Base-by-base conservation (phyloP, 2,888 invertebrate species). In the Drosophila eohydei region DNA sequence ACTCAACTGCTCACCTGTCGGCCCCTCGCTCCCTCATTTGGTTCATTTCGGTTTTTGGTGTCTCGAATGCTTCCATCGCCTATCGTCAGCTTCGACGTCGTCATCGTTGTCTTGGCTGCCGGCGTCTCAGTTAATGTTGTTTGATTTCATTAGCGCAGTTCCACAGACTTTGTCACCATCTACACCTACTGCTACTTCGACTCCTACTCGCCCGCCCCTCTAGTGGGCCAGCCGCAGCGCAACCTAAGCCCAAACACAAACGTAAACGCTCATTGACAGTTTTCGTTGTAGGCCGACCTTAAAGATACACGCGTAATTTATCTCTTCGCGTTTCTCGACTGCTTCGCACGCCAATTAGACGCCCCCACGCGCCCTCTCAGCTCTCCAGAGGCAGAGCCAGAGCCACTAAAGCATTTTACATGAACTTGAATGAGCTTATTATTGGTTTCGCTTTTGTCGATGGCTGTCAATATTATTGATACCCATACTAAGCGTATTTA, bases 391-490 rank as follows among this genome's bases (percentile, higher is more conserved):
- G 1, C 21, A 21, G 21, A 21, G 21, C 8, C 26, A 21, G 34
- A 52, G 58, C 54, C 41, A 60, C 56, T 81, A 41, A 57, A 64
- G 76, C 76, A 69, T 83, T 83, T 83, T 84, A 83, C 89, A 83
- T 89, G 89, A 89, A 89, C 83, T 87, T 83, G 88, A 83, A 89
- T 76, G 83, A 79, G 88, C 82, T 83, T 83, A 89, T 87, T 83
- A 87, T 83, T 81, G 84, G 71, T 72, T 81, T 70, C 69, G 63
- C 79, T 73, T 68, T 71, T 64, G 50, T 66, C 73, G 48, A 57
- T 67, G 66, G 59, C 78, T 77, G 70, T 86, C 87, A 86, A 78
- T 88, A 83, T 83, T 88, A 83, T 83, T 86, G 83, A 76, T 71
- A 44, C 60, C 78, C 81, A 61, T 74, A 67, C 78, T 86, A 73